Conservation (phyloP, 2,888 invertebrate genomes). For the Temnothorax unifasciatus region DNA sequence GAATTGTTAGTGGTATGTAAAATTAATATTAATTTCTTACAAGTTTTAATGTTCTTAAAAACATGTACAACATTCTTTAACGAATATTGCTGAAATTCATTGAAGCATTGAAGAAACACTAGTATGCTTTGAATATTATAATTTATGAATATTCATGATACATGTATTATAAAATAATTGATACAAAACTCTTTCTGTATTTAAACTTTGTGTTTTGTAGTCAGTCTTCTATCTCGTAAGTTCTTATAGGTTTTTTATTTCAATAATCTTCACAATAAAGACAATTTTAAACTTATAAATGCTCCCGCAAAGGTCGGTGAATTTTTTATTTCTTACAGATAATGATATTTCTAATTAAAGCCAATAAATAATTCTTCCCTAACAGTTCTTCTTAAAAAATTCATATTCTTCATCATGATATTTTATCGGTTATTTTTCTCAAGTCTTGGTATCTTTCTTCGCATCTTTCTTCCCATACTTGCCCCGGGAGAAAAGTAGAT, state of each 20-base stretch:
- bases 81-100: neutral
- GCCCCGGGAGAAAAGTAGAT: constrained; percentile 2
- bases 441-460: neutral
- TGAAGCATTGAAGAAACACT: neutral
- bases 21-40: neutral
- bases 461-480: neutral
- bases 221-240: neutral
- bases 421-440: neutral
- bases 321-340: neutral
- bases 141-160: neutral
- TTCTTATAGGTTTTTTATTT: neutral
- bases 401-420: neutral
- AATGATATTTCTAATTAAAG: neutral
- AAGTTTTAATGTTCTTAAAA: neutral
- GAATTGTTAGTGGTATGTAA: neutral
- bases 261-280: neutral
- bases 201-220: neutral
- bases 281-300: neutral
- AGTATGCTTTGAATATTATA: neutral
- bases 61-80: no score
- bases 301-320: neutral
- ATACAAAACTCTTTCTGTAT: neutral
- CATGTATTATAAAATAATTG: neutral
- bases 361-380: neutral
- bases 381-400: neutral